A percentile compares a stretch with the other conserved stretches of the same genome.
Conservation (phyloP, 1,140 invertebrate genomes). For the Drosophila willistoni region DNA sequence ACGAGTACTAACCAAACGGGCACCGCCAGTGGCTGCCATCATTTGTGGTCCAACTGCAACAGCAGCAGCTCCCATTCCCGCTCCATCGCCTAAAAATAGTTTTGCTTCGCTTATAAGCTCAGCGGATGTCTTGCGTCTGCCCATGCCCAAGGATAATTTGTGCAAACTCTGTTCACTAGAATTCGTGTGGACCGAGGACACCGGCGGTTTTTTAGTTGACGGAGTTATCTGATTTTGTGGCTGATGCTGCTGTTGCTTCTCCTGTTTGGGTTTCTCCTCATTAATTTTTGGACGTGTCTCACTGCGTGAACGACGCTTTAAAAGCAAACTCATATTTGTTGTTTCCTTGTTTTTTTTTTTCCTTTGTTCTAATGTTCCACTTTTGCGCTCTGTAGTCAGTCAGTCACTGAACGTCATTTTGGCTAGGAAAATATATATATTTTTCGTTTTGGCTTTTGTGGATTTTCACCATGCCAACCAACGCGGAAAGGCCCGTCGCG, state of each 20-base stretch:
- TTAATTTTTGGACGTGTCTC: conserved; percentile 58
- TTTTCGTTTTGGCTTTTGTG: conserved; percentile 69
- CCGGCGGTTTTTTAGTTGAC: conserved; percentile 15
- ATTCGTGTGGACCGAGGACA: not conserved
- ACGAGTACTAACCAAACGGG: conserved; percentile 87
- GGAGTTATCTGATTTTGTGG: not conserved
- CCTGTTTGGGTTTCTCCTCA: conserved; percentile 24
- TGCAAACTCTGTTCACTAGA: conserved; percentile 42
- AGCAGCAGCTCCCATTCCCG: not conserved
- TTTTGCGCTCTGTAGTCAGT: conserved; percentile 31
- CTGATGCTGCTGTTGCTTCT: conserved; percentile 8
- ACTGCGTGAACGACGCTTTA: conserved; percentile 70
- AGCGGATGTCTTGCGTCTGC: conserved; percentile 87
- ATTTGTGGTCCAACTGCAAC: conserved; percentile 19
- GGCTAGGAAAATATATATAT: conserved; percentile 49
- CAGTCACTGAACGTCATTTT: conserved; percentile 9
- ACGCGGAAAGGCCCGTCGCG: not conserved
- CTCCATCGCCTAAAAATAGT: conserved; percentile 83
- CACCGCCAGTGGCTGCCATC: conserved; percentile 63
- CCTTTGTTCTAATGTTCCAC: not conserved
- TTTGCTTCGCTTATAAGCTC: conserved; percentile 92
- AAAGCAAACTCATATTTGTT: conserved; percentile 62
- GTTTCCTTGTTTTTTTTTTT: too few relatives aligned
- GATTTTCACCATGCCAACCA: conserved; percentile 80
- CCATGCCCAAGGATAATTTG: conserved; percentile 50